A percentile compares a stretch with the other conserved stretches of the same genome.
These are phyloP conservation scores for Neodontobutis hainanensis DNA, from an alignment of 2,113 vertebrate genomes.

Conservation along the genomic window DNA sequence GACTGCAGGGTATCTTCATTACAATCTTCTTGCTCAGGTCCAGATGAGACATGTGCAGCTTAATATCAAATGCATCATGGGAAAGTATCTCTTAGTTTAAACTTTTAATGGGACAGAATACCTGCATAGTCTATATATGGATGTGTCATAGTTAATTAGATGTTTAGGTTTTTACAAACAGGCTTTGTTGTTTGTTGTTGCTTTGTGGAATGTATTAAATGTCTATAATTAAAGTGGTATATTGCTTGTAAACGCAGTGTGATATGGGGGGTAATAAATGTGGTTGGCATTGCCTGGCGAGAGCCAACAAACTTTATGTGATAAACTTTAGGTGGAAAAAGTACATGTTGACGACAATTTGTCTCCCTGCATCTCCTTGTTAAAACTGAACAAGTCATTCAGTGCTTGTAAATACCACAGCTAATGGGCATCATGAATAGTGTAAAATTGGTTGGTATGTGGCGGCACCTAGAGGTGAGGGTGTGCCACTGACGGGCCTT, in stretches of 20 bases:
- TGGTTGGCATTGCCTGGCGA: conserved; percentile 14
- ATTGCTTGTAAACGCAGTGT: conserved; percentile 36
- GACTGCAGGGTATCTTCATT: not conserved
- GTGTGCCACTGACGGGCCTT: conserved; percentile 8
- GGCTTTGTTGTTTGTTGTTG: conserved; percentile 28
- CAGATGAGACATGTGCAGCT: not conserved
- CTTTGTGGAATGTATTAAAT: conserved; percentile 9
- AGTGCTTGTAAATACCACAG: conserved; percentile 59
- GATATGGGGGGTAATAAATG: conserved; percentile 23
- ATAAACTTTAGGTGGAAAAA: conserved; percentile 12
- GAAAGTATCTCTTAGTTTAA: no score
- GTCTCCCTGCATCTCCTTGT: conserved; percentile 40
- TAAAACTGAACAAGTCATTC: conserved; percentile 45
- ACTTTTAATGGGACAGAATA: conserved; percentile 1
- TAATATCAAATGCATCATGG: not conserved
- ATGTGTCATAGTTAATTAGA: conserved; percentile 15
- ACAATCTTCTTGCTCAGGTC: not conserved
- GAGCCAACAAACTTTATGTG: conserved; percentile 19
- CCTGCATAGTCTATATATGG: not conserved
- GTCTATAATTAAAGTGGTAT: not conserved
- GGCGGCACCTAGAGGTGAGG: conserved; percentile 60
- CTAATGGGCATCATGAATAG: conserved; percentile 8
- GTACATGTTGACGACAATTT: conserved; percentile 30
- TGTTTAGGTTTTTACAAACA: not conserved
- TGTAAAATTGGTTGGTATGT: conserved; percentile 34